These are phyloP conservation scores for Perdix hodgsoniae DNA, from an alignment of 2,797 vertebrate species.

Conservation along the genomic window DNA sequence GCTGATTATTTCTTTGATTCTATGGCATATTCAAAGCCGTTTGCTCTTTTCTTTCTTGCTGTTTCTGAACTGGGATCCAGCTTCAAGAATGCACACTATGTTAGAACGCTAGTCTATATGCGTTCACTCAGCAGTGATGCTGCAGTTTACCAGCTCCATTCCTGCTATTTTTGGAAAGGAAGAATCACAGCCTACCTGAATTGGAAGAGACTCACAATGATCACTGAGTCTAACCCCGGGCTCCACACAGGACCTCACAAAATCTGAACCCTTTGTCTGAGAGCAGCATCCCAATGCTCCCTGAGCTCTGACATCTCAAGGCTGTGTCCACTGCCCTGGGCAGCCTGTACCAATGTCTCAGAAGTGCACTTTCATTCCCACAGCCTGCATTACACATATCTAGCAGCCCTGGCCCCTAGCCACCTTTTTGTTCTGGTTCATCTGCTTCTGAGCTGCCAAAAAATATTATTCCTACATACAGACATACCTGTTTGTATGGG, in stretches of 20 bases:
- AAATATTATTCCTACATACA: not conserved
- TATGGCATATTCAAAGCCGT: not conserved
- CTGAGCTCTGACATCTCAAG: not conserved
- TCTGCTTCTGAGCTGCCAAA: not conserved
- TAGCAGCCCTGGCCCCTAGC: not conserved
- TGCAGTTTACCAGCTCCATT: not conserved
- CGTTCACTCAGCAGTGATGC: not conserved
- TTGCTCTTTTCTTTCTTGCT: conserved; percentile 6
- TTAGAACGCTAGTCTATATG: not conserved
- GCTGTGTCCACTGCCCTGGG: not conserved
- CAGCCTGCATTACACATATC: fast-evolving
- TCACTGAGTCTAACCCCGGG: not conserved
- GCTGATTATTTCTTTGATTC: conserved; percentile 18
- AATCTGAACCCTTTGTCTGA: not conserved
- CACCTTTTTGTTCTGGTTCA: not conserved
- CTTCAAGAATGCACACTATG: not conserved
- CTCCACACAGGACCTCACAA: not conserved
- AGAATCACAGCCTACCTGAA: not conserved
- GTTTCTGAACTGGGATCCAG: not conserved
- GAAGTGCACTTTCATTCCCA: not conserved
- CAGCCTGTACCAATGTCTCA: not conserved
- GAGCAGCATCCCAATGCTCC: not conserved
- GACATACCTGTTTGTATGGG: not conserved
- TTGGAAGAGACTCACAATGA: not conserved
- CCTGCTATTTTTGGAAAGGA: not conserved